Base-by-base conservation (phyloP, 1,140 invertebrate genomes). In the Anagrus nilaparvatae region DNA sequence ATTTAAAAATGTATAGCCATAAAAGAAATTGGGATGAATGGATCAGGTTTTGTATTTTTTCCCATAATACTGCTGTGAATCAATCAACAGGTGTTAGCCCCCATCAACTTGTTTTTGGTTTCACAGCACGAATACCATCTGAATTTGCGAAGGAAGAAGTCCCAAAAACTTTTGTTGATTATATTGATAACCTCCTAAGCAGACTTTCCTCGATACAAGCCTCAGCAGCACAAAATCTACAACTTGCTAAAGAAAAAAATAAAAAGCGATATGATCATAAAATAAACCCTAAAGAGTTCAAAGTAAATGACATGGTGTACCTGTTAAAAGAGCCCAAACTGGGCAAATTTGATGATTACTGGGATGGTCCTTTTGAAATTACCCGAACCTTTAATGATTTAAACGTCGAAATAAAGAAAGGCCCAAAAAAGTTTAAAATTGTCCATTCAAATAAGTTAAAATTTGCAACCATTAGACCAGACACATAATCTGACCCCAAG, bases 1-100 rank as follows among this genome's bases (percentile, higher is more conserved):
- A 49, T 17, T 13, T 43, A 49, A 42, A 50, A 44, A 12, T 23
- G 2, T 36, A 36, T 24, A 41, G 21, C 24, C 41, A 4, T 1
- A 25, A 21, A 3, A 29, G 14, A 14, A 46, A 65, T 46, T 70
- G 65, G 66, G 55, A 65, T 28, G 14, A 50, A 14, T 55, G 37
- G 33, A 23, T 65, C 1, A 43, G 36, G 5, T 54, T 48, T 33
- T 46, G 50, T 5, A 42, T 44, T n/a, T 49, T 49, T 33, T 41
- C 47, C 1, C 49, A 52, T 29, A 52, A 49, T 28, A 52, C 43
- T 12, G 37, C 53, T n/a, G 23, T 45, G 13, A 60, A 69, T 32
- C 38, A 34, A 21, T 28, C 48, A 0, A 65, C 62, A 7, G 47
- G 52, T 1, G 52, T 49, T 18, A 48, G 36, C 10, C 46, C 46